A percentile compares a stretch with the other conserved stretches of the same genome.
These are phyloP conservation scores for Brachystomella parvula DNA, from an alignment of 1,140 invertebrate species.

Conservation along the genomic window DNA sequence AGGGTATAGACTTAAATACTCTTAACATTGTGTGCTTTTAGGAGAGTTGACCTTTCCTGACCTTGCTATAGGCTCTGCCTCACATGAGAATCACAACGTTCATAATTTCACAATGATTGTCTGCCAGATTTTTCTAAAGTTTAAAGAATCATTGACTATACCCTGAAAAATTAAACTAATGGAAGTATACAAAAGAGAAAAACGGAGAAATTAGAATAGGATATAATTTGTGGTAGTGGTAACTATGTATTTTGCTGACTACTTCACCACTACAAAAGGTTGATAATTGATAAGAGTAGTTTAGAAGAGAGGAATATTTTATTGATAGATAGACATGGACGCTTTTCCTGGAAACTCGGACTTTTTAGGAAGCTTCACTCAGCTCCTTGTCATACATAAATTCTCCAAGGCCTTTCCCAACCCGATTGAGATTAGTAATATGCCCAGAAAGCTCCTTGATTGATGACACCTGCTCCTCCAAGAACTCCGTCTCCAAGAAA, in stretches of 20 bases:
- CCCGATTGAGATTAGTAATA: slow-evolving; percentile 53
- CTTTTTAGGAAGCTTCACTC: slow-evolving; percentile 14
- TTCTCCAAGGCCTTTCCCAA: slow-evolving; percentile 54
- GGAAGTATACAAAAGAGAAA: slow-evolving; percentile 6
- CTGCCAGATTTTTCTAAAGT: no score
- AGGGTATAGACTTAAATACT: no score
- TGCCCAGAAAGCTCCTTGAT: slow-evolving; percentile 54
- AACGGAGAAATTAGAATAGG: neutral
- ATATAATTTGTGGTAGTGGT: neutral
- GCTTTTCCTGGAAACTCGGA: neutral
- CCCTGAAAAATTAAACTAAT: no score
- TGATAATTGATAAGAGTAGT: neutral
- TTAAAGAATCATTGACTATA: no score
- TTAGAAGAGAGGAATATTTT: neutral
- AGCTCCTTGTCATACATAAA: slow-evolving; percentile 54
- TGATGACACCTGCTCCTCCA: slow-evolving; percentile 54
- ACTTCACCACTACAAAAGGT: neutral
- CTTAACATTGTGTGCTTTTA: no score
- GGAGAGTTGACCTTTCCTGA: no score
- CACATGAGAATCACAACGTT: no score
- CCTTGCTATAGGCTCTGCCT: no score
- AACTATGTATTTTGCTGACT: neutral
- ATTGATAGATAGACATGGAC: neutral
- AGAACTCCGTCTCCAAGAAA: slow-evolving; percentile 52
- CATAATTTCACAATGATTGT: no score